These are phyloP conservation scores for Sebastiscus albofasciatus DNA, from an alignment of 2,797 vertebrate species.

Conservation along the genomic window DNA sequence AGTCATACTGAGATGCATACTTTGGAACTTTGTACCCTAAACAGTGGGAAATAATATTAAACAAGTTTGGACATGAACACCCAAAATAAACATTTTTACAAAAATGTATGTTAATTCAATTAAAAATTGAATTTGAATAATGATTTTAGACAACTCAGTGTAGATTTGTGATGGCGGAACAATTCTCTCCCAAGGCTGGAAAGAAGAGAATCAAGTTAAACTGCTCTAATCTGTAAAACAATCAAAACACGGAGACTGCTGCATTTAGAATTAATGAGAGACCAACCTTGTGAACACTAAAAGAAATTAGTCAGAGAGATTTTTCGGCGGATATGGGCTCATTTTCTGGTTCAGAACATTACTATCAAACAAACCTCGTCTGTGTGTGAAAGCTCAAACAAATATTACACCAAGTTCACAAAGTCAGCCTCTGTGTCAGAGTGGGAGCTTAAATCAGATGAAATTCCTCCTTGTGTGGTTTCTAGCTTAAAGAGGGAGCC, in stretches of 20 bases:
- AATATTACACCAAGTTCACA: constrained; percentile 45
- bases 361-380: constrained; percentile 42
- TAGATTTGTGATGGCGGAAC: constrained; percentile 5
- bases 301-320: constrained; percentile 47
- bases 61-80: neutral
- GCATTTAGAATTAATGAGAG: constrained; percentile 56
- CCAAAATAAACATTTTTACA: neutral
- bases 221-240: constrained; percentile 55
- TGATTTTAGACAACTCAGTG: neutral
- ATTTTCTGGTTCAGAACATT: constrained; percentile 57
- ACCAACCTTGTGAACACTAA: constrained; percentile 50
- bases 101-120: neutral
- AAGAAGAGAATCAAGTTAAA: constrained; percentile 43
- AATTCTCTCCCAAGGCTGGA: constrained; percentile 19
- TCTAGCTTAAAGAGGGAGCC: constrained; percentile 3
- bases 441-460: constrained; percentile 34
- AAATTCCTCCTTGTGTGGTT: constrained; percentile 26
- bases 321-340: constrained; percentile 43
- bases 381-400: constrained; percentile 43
- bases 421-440: constrained; percentile 37
- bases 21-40: neutral
- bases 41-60: neutral
- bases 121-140: neutral
- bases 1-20: neutral
- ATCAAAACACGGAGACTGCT: constrained; percentile 37